Conservation (phyloP, 2,797 vertebrate genomes). For the Semotilus atromaculatus region DNA sequence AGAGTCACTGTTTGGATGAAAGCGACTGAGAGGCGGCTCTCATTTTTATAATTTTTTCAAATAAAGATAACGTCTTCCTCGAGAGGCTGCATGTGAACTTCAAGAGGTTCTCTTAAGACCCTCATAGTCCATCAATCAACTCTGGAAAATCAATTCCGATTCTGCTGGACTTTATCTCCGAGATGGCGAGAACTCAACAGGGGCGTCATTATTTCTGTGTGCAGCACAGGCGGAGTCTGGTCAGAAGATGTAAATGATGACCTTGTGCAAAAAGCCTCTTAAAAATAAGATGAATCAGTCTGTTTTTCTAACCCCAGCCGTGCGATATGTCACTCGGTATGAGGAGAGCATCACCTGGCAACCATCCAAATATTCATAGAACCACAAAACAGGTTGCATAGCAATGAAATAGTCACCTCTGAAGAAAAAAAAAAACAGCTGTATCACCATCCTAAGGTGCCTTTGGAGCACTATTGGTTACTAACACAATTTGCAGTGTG, state of each 20-base stretch:
- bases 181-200: slow-evolving; percentile 37
- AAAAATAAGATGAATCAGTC: slow-evolving; percentile 16
- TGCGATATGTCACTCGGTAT: slow-evolving; percentile 38
- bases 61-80: slow-evolving; percentile 52
- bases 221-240: slow-evolving; percentile 36
- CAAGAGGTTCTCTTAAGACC: slow-evolving; percentile 25
- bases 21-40: slow-evolving; percentile 56
- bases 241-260: slow-evolving; percentile 53
- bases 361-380: slow-evolving; percentile 50
- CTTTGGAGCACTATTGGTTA: slow-evolving; percentile 6
- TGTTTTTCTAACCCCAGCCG: not conserved
- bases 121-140: slow-evolving; percentile 29
- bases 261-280: slow-evolving; percentile 43
- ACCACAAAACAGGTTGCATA: slow-evolving; percentile 52
- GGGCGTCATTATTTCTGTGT: slow-evolving; percentile 53
- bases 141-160: slow-evolving; percentile 48
- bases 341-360: slow-evolving; percentile 51
- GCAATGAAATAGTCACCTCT: slow-evolving; percentile 27
- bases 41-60: slow-evolving; percentile 45
- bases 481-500: slow-evolving; percentile 5
- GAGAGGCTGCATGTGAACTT: slow-evolving; percentile 58
- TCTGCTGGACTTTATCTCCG: slow-evolving; percentile 43
- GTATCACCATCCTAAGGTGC: slow-evolving; percentile 26
- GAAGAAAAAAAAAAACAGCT: slow-evolving; percentile 31
- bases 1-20: slow-evolving; percentile 51